These are phyloP conservation scores for Cantharis rustica DNA, from an alignment of 2,888 invertebrate genomes.

Conservation along the genomic window DNA sequence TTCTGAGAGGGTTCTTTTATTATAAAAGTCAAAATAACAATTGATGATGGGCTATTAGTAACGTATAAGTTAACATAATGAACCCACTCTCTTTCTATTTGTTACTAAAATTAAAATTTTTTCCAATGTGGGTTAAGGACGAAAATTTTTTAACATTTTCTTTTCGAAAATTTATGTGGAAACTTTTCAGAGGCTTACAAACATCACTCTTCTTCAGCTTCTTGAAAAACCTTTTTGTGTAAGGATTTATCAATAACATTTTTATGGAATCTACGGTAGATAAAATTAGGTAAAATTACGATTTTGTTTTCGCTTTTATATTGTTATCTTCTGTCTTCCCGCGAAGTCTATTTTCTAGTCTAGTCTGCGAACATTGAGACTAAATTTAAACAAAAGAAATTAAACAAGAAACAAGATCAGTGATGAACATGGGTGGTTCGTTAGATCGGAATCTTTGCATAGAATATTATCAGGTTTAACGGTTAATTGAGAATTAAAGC, in stretches of 20 bases:
- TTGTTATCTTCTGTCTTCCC: not conserved
- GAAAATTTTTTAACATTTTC: not conserved
- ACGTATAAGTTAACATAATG: not conserved
- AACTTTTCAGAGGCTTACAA: not conserved
- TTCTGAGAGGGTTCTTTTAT: not conserved
- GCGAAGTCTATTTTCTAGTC: not conserved
- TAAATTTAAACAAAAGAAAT: too few species aligned
- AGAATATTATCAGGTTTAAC: not conserved
- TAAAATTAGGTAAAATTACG: not conserved
- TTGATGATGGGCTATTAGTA: not conserved
- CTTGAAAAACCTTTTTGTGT: not conserved
- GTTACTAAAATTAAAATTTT: not conserved
- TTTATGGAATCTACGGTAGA: not conserved
- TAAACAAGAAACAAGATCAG: too few species aligned
- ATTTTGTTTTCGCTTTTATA: not conserved
- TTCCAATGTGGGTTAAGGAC: not conserved
- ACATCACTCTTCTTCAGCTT: not conserved
- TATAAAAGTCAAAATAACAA: slow-evolving; percentile 1
- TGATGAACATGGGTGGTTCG: not conserved
- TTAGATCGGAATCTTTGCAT: not conserved
- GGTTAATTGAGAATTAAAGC: too few species aligned
- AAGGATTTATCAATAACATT: not conserved
- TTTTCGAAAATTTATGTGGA: not conserved
- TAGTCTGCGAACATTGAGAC: too few species aligned
- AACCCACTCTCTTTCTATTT: not conserved